These are phyloP conservation scores for Hyles vespertilio DNA, from an alignment of 1,140 invertebrate genomes.

Conservation along the genomic window DNA sequence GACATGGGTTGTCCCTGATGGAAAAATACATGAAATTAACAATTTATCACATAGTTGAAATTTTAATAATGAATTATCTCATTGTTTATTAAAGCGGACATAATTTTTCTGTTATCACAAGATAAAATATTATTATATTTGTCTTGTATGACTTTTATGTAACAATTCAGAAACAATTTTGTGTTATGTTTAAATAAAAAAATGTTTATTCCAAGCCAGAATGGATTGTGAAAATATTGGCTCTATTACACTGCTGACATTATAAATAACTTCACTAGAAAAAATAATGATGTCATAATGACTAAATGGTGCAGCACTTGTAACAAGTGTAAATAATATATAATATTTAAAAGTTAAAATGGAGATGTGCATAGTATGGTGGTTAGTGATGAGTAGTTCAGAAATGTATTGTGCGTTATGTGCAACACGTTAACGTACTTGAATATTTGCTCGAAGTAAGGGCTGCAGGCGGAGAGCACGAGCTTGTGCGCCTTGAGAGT, in stretches of 20 bases:
- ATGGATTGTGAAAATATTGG: constrained; percentile 18
- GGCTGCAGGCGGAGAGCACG: constrained; percentile 84
- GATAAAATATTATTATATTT: constrained; percentile 44
- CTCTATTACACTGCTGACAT: constrained; percentile 28
- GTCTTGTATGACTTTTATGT: constrained; percentile 35
- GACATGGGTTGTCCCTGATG: constrained; percentile 80
- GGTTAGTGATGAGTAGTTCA: constrained; percentile 11
- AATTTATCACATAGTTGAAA: constrained; percentile 29
- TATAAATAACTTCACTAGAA: constrained; percentile 44
- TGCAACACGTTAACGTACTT: constrained; percentile 54
- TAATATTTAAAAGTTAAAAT: background rate
- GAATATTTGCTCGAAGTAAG: constrained; percentile 86
- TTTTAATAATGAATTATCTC: constrained; percentile 42
- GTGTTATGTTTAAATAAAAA: constrained; percentile 18
- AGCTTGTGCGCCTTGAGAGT: constrained; percentile 82
- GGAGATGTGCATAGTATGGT: too few species aligned
- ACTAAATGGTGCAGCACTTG: constrained; percentile 36
- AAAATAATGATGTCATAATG: constrained; percentile 51
- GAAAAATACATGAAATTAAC: constrained; percentile 20
- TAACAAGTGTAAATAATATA: constrained; percentile 14
- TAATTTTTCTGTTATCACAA: constrained; percentile 49
- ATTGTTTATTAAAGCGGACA: constrained; percentile 34
- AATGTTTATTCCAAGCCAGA: constrained; percentile 15
- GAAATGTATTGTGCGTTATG: constrained; percentile 16
- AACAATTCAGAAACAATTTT: constrained; percentile 17